Percentiles rank a stretch among this genome's conserved stretches.
Evolutionary conservation across 2,888 invertebrate species (phyloP).

Genomic region (Dimorphilus gyrociliatus): DNA sequence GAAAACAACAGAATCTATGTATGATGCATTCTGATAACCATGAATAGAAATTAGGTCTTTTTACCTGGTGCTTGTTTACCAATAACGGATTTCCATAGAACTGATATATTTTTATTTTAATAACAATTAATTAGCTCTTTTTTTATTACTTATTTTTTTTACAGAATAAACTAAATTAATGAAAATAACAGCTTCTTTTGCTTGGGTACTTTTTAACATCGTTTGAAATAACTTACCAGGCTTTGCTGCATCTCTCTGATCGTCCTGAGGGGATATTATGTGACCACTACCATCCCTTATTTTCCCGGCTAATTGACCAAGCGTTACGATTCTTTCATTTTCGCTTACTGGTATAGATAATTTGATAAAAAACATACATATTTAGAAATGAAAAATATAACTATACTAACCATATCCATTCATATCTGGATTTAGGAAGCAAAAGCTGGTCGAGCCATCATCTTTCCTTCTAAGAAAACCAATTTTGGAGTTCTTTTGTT

Average conservation of each 20-base stretch:
- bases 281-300: conserved; percentile 60
- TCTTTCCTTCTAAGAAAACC: conserved; percentile 70
- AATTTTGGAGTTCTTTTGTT: conserved; percentile 44
- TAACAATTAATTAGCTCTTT: no score
- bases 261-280: conserved; percentile 64
- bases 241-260: conserved; percentile 68
- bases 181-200: no score
- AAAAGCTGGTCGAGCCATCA: conserved; percentile 74
- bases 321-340: conserved; percentile 56
- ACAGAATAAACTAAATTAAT: no score
- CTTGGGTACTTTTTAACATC: no score
- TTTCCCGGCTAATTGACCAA: conserved; percentile 61
- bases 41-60: no score
- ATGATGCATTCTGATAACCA: no score
- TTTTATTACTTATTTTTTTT: no score
- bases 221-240: conserved; percentile 43
- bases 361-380: neutral
- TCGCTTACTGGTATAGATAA: conserved; percentile 15
- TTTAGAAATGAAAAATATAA: conserved; percentile 1
- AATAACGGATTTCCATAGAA: no score
- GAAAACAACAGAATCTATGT: no score
- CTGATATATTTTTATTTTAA: no score
- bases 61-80: no score
- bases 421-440: conserved; percentile 56
- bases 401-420: conserved; percentile 24